phyloP scores from a whole-genome alignment of 1,140 invertebrate species.

The Papilio polyxenes region DNA sequence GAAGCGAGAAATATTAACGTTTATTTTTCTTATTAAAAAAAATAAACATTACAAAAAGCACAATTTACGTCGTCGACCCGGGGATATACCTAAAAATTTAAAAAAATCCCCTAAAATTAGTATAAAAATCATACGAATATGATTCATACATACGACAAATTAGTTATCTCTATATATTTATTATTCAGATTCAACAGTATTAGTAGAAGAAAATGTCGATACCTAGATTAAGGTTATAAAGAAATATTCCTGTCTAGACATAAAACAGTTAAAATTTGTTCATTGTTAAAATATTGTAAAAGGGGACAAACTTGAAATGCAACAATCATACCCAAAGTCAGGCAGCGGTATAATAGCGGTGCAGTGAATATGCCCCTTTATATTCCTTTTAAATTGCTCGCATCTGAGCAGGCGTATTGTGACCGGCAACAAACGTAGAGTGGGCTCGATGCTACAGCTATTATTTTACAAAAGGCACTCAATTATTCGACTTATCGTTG shows the following conservation, averaged over 20 bases:
- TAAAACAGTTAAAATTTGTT: background rate
- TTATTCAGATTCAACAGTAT: background rate
- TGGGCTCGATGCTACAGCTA: background rate
- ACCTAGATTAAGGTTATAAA: background rate
- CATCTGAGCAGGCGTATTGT: constrained; percentile 7
- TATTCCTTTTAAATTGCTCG: background rate
- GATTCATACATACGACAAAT: background rate
- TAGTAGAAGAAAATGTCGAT: background rate
- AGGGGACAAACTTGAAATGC: background rate
- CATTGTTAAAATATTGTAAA: constrained; percentile 10
- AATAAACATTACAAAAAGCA: too few species aligned
- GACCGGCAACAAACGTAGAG: background rate
- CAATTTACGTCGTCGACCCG: too few species aligned
- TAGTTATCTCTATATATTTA: too few species aligned
- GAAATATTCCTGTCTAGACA: background rate
- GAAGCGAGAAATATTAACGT: background rate
- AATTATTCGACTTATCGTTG: background rate
- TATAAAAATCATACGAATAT: too few species aligned
- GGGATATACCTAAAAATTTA: background rate
- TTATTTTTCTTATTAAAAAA: too few species aligned
- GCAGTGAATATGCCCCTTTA: constrained; percentile 3
- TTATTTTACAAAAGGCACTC: background rate
- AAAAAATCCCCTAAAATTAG: background rate
- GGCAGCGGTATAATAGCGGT: background rate
- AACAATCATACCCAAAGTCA: background rate